Evolutionary conservation across 2,797 vertebrate species (phyloP).

Genomic region (Buphagus erythrorhynchus): DNA sequence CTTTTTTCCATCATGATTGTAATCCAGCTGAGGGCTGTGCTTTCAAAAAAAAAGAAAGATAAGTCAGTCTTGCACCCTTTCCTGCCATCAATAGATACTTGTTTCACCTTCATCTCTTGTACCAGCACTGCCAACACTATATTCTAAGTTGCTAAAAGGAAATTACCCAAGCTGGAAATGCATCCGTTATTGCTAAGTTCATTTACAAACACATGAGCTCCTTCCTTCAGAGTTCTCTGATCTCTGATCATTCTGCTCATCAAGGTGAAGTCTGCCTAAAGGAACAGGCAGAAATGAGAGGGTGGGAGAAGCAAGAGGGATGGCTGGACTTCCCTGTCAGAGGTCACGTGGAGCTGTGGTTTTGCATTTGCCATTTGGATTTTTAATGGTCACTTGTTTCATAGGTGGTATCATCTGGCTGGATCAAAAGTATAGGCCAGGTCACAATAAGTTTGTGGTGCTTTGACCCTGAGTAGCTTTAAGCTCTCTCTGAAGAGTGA

Average conservation of each 20-base stretch:
- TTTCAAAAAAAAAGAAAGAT: background rate
- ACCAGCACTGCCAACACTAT: fast-evolving
- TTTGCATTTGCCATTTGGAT: background rate
- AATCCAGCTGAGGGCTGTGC: background rate
- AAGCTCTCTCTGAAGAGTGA: background rate
- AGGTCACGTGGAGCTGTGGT: fast-evolving
- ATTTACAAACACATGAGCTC: background rate
- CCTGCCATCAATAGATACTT: background rate
- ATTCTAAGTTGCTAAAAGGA: background rate
- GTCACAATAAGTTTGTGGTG: background rate
- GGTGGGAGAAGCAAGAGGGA: background rate
- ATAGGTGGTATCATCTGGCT: background rate
- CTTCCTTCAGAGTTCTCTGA: background rate
- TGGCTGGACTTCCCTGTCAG: background rate
- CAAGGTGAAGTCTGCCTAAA: background rate
- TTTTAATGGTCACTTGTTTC: background rate
- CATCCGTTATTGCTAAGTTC: background rate
- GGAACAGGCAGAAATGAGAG: background rate
- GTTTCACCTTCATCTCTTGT: background rate
- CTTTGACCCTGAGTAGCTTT: background rate
- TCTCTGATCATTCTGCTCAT: background rate
- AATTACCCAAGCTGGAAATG: background rate
- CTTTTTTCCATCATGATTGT: background rate
- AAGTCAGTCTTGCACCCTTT: background rate
- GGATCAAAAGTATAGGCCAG: background rate